Evolutionary conservation across 1,140 invertebrate species (phyloP).

Genomic region (Caerostris darwini): DNA sequence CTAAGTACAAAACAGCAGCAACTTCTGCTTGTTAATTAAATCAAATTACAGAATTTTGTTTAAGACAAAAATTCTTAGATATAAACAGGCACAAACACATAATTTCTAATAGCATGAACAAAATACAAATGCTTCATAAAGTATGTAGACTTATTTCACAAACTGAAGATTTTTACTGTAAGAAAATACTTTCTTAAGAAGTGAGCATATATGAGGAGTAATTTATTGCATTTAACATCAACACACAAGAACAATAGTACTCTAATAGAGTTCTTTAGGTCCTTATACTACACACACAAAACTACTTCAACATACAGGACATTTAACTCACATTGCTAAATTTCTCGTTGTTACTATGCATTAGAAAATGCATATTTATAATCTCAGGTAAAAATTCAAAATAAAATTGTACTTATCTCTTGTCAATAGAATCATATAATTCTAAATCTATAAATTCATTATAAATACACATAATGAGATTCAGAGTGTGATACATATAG

Average conservation of each 20-base stretch:
- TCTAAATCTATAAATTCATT: conserved; percentile 15
- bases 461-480: conserved; percentile 57
- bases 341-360: conserved; percentile 77
- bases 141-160: not conserved
- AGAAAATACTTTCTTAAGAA: conserved; percentile 66
- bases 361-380: conserved; percentile 65
- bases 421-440: conserved; percentile 31
- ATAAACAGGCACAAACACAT: not conserved
- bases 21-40: conserved; percentile 1
- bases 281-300: conserved; percentile 60
- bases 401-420: conserved; percentile 42
- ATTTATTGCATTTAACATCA: conserved; percentile 75
- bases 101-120: not conserved
- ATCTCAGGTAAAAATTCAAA: conserved; percentile 19
- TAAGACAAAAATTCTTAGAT: not conserved
- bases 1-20: not conserved
- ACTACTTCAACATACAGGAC: conserved; percentile 69
- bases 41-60: not conserved
- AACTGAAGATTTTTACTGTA: conserved; percentile 51
- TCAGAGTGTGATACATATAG: not conserved
- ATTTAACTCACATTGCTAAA: conserved; percentile 76
- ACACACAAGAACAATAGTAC: conserved; percentile 67
- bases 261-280: conserved; percentile 30
- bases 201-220: conserved; percentile 71
- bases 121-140: not conserved